Percentiles rank a stretch among this genome's conserved stretches.
Evolutionary conservation across 2,888 invertebrate genomes (phyloP).

Genomic region (Mesorhabditis spiculigera): DNA sequence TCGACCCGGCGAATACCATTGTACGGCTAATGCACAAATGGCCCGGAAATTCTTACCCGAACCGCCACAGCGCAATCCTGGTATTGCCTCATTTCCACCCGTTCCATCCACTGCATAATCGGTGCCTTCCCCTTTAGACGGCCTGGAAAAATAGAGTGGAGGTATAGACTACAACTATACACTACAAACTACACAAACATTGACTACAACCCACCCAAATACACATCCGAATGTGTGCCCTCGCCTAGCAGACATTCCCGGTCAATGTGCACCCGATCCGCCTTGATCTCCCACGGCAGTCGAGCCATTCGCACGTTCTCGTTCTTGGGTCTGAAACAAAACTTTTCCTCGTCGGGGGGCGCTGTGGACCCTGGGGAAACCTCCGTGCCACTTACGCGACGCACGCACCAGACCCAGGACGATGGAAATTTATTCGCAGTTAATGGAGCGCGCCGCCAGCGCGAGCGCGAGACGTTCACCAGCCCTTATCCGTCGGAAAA

Average conservation of each 20-base stretch:
- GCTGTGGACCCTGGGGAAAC: too few species aligned
- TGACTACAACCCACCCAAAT: conserved; percentile 18
- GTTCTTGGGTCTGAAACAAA: conserved; percentile 29
- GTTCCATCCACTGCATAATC: conserved; percentile 45
- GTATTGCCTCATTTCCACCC: conserved; percentile 43
- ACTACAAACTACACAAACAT: not conserved
- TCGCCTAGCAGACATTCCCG: conserved; percentile 39
- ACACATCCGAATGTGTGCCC: conserved; percentile 40
- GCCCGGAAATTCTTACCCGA: conserved; percentile 23
- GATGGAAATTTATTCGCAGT: too few species aligned
- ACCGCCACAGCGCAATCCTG: conserved; percentile 48
- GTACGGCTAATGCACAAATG: too few species aligned
- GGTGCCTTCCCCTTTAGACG: conserved; percentile 45
- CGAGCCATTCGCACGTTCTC: conserved; percentile 27
- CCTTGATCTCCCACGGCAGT: conserved; percentile 44
- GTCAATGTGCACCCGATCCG: conserved; percentile 39
- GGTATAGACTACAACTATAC: too few species aligned
- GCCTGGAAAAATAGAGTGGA: too few species aligned
- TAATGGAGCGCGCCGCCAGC: too few species aligned
- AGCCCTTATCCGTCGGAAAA: too few species aligned
- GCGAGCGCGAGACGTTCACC: too few species aligned
- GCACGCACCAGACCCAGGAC: too few species aligned
- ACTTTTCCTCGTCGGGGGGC: too few species aligned
- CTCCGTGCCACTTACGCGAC: too few species aligned
- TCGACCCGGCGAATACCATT: too few species aligned